These are phyloP conservation scores for Orchesellides sinensis DNA, from an alignment of 2,888 invertebrate species.

Conservation along the genomic window DNA sequence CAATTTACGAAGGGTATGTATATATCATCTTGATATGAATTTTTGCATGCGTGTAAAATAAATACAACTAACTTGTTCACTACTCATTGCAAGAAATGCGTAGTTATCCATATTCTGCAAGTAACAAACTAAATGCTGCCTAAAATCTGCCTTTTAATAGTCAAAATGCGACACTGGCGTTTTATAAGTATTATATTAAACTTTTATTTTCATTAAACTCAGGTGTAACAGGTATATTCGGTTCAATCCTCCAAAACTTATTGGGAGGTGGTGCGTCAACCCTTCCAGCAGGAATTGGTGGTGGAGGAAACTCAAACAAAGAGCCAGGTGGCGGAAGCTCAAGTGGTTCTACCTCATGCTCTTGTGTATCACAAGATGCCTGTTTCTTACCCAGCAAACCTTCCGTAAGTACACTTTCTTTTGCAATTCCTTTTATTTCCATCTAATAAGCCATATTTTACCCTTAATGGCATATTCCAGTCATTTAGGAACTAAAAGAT, in stretches of 20 bases:
- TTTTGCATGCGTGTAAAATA: no score
- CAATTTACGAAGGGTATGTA: no score
- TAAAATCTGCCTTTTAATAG: no score
- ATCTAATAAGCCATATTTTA: not conserved
- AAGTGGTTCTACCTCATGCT: conserved; percentile 17
- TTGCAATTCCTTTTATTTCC: not conserved
- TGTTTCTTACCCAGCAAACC: conserved; percentile 55
- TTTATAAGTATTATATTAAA: not conserved
- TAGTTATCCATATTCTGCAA: no score
- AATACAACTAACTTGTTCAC: no score
- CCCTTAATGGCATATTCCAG: no score
- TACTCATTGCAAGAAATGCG: no score
- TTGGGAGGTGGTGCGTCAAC: conserved; percentile 39
- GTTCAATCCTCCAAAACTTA: conserved; percentile 22
- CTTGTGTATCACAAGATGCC: conserved; percentile 6
- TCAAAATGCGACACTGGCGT: no score
- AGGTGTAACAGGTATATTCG: conserved; percentile 42
- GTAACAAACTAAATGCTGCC: no score
- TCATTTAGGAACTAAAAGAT: no score
- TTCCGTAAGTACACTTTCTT: conserved; percentile 39
- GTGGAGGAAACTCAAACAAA: conserved; percentile 30
- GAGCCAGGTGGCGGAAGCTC: conserved; percentile 3
- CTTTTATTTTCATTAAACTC: not conserved
- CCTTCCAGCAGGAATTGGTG: conserved; percentile 36
- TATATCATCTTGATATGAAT: no score